Evolutionary conservation across 2,888 invertebrate species (phyloP).

Genomic region (Limnephilus lunatus): DNA sequence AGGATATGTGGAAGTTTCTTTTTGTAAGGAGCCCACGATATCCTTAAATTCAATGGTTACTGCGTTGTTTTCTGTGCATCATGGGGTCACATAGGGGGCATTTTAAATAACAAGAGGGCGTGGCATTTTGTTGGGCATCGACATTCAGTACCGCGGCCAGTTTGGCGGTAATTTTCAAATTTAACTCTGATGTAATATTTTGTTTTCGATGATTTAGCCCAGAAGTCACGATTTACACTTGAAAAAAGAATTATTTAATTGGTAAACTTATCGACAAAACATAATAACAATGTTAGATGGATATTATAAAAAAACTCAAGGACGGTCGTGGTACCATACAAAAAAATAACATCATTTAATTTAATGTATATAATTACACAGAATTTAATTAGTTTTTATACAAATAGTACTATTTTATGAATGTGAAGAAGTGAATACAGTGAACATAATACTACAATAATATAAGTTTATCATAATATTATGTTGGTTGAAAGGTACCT

Average conservation of each 20-base stretch:
- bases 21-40: neutral
- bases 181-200: neutral
- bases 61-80: neutral
- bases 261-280: neutral
- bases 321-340: neutral
- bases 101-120: constrained; percentile 5
- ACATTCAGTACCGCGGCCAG: neutral
- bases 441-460: neutral
- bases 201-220: neutral
- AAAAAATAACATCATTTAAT: neutral
- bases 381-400: neutral
- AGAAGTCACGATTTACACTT: neutral
- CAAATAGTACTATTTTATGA: neutral
- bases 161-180: constrained; percentile 4
- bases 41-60: neutral
- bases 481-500: neutral
- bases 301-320: neutral
- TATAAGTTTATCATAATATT: neutral
- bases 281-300: neutral
- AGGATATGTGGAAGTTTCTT: neutral
- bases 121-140: neutral
- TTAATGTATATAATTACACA: neutral
- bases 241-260: neutral
- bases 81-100: constrained; percentile 4
- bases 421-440: neutral